These are phyloP conservation scores for Otocyon megalotis DNA, from an alignment of 2,113 vertebrate genomes.

Conservation along the genomic window DNA sequence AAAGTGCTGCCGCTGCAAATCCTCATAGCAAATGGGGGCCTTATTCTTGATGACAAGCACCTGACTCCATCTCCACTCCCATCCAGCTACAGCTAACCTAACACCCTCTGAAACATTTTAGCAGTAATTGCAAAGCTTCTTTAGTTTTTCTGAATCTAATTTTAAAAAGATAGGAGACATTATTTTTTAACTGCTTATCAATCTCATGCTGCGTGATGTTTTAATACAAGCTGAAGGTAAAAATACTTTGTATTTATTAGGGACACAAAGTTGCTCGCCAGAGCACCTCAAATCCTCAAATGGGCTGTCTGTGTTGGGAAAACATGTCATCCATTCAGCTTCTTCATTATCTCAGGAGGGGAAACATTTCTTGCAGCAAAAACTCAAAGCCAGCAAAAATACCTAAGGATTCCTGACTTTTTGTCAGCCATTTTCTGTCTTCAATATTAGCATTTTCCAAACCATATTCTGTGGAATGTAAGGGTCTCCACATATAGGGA, in stretches of 20 bases:
- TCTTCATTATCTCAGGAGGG: slow-evolving; percentile 35
- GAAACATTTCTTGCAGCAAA: neutral
- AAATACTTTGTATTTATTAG: slow-evolving; percentile 53
- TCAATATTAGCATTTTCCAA: slow-evolving; percentile 41
- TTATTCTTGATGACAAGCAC: neutral
- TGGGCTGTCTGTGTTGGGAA: neutral
- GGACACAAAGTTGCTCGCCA: slow-evolving; percentile 18
- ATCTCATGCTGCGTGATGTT: neutral
- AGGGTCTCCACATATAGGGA: neutral
- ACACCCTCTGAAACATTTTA: slow-evolving; percentile 28
- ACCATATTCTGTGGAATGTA: neutral
- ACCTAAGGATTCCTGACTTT: neutral
- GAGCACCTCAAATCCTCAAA: neutral
- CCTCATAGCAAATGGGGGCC: neutral
- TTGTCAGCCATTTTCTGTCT: neutral
- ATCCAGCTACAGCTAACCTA: neutral
- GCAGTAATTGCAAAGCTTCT: neutral
- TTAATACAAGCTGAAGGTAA: slow-evolving; percentile 3
- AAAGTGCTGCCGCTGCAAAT: neutral
- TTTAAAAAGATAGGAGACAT: slow-evolving; percentile 27
- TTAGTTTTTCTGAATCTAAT: slow-evolving; percentile 27
- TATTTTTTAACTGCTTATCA: slow-evolving; percentile 45
- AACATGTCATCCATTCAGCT: neutral
- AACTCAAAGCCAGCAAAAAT: slow-evolving; percentile 18
- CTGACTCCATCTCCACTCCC: neutral